Conservation (phyloP, 2,113 vertebrate genomes). For the Malurus elegans region DNA sequence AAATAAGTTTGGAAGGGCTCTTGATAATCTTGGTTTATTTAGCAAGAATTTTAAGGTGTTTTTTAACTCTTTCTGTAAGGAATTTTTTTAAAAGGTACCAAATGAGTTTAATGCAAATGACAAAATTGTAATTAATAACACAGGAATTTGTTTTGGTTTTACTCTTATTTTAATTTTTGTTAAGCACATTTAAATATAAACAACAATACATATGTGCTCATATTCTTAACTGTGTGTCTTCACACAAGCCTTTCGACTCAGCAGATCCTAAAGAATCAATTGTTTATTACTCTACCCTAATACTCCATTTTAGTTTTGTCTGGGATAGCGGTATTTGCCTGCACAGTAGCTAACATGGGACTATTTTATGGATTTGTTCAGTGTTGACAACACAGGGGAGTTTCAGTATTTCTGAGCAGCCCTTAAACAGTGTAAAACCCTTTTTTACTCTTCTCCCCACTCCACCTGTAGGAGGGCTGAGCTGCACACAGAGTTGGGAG, state of each 20-base stretch:
- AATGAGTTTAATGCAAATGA: background rate
- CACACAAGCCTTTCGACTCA: background rate
- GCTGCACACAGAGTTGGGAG: background rate
- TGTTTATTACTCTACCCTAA: background rate
- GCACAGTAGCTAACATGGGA: background rate
- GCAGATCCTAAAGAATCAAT: background rate
- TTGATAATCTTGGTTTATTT: background rate
- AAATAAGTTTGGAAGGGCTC: background rate
- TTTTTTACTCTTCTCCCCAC: background rate
- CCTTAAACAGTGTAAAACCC: background rate
- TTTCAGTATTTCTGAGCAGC: background rate
- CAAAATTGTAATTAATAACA: background rate
- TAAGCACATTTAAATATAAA: background rate
- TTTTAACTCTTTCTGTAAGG: background rate
- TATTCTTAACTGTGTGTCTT: background rate
- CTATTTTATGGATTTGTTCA: background rate
- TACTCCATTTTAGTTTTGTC: background rate
- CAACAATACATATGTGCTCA: background rate
- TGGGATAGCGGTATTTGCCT: background rate
- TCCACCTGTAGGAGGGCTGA: background rate
- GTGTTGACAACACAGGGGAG: too few relatives aligned
- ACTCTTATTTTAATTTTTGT: background rate
- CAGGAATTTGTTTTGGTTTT: background rate
- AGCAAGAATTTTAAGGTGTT: background rate
- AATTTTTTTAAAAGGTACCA: fast-evolving